These are phyloP conservation scores for Stenichneumon culpator DNA, from an alignment of 2,888 invertebrate species.

Conservation along the genomic window DNA sequence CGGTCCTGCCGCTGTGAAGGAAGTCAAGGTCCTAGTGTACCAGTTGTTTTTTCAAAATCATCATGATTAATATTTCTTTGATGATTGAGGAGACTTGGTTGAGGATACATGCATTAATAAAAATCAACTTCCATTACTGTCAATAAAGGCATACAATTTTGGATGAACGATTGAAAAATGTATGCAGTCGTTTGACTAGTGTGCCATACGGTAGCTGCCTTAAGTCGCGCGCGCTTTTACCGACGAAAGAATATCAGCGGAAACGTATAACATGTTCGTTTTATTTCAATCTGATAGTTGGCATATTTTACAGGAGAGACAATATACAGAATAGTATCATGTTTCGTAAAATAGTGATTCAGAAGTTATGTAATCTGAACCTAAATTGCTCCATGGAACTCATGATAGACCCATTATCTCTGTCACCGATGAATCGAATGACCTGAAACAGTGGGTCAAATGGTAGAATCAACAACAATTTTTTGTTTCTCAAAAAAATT, in stretches of 20 bases:
- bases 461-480: not conserved
- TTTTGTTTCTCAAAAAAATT: not conserved
- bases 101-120: too few species aligned
- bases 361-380: not conserved
- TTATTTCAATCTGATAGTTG: slow-evolving; percentile 35
- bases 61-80: too few species aligned
- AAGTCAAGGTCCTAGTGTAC: too few species aligned
- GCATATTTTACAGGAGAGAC: slow-evolving; percentile 33
- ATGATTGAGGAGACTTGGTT: too few species aligned
- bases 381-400: not conserved
- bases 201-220: not conserved
- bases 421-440: slow-evolving; percentile 80
- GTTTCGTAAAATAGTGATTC: not conserved
- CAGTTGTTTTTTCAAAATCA: too few species aligned
- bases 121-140: too few species aligned
- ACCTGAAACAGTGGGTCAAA: slow-evolving; percentile 73
- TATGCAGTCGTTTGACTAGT: not conserved
- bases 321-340: slow-evolving; percentile 36
- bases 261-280: slow-evolving; percentile 3
- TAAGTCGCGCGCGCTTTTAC: not conserved
- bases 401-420: slow-evolving; percentile 81
- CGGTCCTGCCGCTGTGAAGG: too few species aligned
- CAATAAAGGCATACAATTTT: too few species aligned
- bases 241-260: not conserved
- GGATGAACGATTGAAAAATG: too few species aligned